phyloP scores from a whole-genome alignment of 2,888 invertebrate species.

The Eupsilia transversa region DNA sequence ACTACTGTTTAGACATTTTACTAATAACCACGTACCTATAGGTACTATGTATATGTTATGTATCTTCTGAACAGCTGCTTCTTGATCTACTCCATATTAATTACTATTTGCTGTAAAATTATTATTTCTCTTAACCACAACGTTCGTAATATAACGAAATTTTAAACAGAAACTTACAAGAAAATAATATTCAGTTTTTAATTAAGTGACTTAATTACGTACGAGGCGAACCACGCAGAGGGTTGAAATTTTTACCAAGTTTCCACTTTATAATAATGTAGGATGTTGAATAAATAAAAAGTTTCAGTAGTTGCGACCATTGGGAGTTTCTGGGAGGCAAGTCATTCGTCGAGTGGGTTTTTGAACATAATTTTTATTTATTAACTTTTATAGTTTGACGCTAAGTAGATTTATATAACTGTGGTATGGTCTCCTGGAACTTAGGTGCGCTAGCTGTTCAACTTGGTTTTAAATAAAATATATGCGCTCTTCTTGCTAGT shows the following conservation, averaged over 20 bases:
- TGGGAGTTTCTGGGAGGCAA: conserved; percentile 35
- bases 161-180: conserved; percentile 46
- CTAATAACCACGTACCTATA: too few species aligned
- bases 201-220: conserved; percentile 68
- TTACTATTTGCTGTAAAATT: neutral
- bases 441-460: conserved; percentile 5
- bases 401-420: conserved; percentile 34
- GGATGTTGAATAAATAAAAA: conserved; percentile 64
- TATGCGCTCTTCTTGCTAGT: conserved; percentile 1
- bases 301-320: conserved; percentile 50
- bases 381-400: conserved; percentile 53
- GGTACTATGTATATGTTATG: neutral
- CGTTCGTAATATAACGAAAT: conserved; percentile 14
- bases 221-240: conserved; percentile 42
- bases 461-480: conserved; percentile 14
- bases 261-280: conserved; percentile 65
- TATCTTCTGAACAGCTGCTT: neutral
- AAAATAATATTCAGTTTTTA: conserved; percentile 64
- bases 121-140: conserved; percentile 5
- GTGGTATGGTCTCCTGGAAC: neutral
- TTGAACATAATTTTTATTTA: conserved; percentile 53
- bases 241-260: conserved; percentile 56
- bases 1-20: neutral
- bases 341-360: conserved; percentile 38
- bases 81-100: neutral